Percentiles rank a stretch among this genome's conserved stretches.
phyloP scores from a whole-genome alignment of 2,888 invertebrate species.

The Ichneumoninae sp. region DNA sequence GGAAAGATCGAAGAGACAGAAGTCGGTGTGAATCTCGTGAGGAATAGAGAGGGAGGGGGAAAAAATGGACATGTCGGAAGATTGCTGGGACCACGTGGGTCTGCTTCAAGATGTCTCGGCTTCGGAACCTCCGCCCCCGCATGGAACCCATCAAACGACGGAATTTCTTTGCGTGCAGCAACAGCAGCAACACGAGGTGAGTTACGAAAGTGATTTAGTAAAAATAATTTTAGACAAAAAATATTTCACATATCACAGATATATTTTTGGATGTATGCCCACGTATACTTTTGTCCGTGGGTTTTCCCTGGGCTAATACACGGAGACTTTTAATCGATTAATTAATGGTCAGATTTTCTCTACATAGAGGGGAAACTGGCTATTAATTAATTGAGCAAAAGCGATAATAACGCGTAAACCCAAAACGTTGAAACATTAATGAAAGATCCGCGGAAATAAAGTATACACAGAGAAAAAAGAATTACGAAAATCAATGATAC shows the following conservation, averaged over 20 bases:
- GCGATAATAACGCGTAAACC: neutral
- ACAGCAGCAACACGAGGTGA: slow-evolving; percentile 76
- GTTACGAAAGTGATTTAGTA: neutral
- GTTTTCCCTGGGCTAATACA: no score
- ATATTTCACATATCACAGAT: neutral
- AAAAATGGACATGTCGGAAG: slow-evolving; percentile 82
- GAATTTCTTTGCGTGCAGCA: slow-evolving; percentile 72
- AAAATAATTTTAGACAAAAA: neutral
- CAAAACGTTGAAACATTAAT: neutral
- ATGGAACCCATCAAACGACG: slow-evolving; percentile 66
- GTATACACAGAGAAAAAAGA: neutral
- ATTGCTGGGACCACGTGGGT: slow-evolving; percentile 84
- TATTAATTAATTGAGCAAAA: neutral
- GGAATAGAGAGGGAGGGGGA: slow-evolving; percentile 35
- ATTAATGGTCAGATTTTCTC: no score
- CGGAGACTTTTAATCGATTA: neutral
- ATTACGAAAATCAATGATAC: neutral
- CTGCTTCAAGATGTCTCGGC: slow-evolving; percentile 81
- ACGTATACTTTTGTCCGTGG: neutral
- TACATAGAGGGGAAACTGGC: neutral
- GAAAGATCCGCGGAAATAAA: neutral
- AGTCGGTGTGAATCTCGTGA: neutral
- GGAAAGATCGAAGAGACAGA: neutral
- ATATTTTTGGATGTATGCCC: neutral
- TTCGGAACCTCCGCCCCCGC: slow-evolving; percentile 77